Evolutionary conservation across 2,888 invertebrate genomes (phyloP), one percentile per base, ranked within the genome.

Genomic region (Ophioninae sp.): DNA sequence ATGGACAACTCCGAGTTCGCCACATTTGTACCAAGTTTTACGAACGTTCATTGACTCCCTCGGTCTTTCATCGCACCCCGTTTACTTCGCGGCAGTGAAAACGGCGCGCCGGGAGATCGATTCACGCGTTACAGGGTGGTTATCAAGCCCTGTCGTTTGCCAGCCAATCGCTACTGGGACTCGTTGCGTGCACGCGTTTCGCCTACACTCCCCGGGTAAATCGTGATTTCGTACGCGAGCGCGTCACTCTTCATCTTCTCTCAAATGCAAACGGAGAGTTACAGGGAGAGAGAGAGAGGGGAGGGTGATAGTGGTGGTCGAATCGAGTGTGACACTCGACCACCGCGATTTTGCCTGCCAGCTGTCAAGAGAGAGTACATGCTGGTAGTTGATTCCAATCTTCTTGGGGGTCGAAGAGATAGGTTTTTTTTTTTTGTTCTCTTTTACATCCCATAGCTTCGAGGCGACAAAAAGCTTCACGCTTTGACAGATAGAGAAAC

Each of bases 191-290:
- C 81, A 72, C 67, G 73, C 79, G 68, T 77, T 83, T 75, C 59
- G 76, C 68, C 75, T 79, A 44, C 50, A 30, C 17, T 67, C n/a
- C 67, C 41, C 59, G 21, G 56, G n/a, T 39, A 23, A 41, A 41
- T 69, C 39, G 68, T 74, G 83, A 84, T 84, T 77, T 84, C 81
- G 75, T 84, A 75, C 74, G 67, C 72, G 79, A 72, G 65, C 81
- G 83, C 70, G 83, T 84, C 83, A 84, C 83, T 84, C 83, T 84
- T 84, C 81, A 84, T 84, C 83, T 84, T 81, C 65, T 65, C 73
- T 70, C 78, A 74, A 73, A 78, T 21, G 59, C 61, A 61, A 23
- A 70, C 50, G 30, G 61, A 37, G 70, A 50, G 65, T 67, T 17
- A 20, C 41, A 37, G 67, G 21, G 68, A 30, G 77, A 69, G 68